phyloP scores from a whole-genome alignment of 2,888 invertebrate genomes.

The Pheosia tremula region DNA sequence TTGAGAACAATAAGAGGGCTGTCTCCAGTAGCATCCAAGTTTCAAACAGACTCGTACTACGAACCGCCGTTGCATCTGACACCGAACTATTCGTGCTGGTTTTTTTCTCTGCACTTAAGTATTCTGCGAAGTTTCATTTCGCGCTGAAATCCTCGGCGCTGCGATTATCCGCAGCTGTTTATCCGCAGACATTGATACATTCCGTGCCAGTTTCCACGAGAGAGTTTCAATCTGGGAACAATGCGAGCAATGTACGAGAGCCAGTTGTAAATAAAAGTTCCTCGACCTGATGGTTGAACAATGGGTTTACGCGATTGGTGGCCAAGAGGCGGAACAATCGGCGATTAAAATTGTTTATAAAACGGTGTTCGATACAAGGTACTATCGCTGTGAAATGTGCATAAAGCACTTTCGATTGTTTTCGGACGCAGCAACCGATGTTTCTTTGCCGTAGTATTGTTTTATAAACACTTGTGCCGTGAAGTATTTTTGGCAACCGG shows the following conservation, averaged over 20 bases:
- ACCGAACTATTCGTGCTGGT: slow-evolving; percentile 66
- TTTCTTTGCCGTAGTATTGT: slow-evolving; percentile 38
- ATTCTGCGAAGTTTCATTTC: slow-evolving; percentile 71
- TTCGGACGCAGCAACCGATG: slow-evolving; percentile 35
- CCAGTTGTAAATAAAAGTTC: slow-evolving; percentile 48
- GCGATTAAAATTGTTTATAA: slow-evolving; percentile 78
- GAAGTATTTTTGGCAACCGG: not conserved
- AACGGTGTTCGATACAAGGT: slow-evolving; percentile 63
- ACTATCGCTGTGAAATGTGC: slow-evolving; percentile 54
- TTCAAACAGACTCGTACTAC: slow-evolving; percentile 64
- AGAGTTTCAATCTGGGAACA: slow-evolving; percentile 55
- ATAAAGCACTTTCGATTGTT: slow-evolving; percentile 38
- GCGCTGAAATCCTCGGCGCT: slow-evolving; percentile 54
- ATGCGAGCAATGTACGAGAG: slow-evolving; percentile 56
- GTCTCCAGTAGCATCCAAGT: slow-evolving; percentile 52
- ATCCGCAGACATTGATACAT: slow-evolving; percentile 65
- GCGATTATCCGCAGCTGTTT: slow-evolving; percentile 55
- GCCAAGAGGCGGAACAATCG: slow-evolving; percentile 74
- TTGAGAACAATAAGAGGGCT: slow-evolving; percentile 39
- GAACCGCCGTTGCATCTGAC: slow-evolving; percentile 77
- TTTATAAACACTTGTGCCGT: slow-evolving; percentile 29
- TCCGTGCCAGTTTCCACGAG: slow-evolving; percentile 49
- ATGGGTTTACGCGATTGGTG: slow-evolving; percentile 66
- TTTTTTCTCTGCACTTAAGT: slow-evolving; percentile 69
- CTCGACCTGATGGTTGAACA: slow-evolving; percentile 58